Evolutionary conservation across 2,113 vertebrate genomes (phyloP), one percentile per base, ranked within the genome.

Genomic region (Marcusenius ussheri): DNA sequence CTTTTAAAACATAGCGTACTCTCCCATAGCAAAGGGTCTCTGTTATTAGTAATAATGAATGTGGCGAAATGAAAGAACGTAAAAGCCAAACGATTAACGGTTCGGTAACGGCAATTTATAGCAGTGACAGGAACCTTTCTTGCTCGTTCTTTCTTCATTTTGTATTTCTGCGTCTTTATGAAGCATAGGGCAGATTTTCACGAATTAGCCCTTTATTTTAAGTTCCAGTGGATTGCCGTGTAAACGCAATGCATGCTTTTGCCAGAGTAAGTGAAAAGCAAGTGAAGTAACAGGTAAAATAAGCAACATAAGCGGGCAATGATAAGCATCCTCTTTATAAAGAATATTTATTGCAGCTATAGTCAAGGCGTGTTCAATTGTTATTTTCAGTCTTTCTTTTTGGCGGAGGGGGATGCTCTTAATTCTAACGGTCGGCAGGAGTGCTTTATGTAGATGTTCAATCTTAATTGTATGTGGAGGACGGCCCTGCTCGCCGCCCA

Each of bases 401-500:
- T 45, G 58, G 39, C 39, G 93, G 93, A 92, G 93, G 93, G 93
- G 91, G 90, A 91, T 91, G 74, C 93, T 92, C 94, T 93, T 93
- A 93, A 93, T 94, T 45, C 88, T 93, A 92, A 91, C 92, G 91
- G 92, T 92, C 90, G 93, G 92, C 93, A 91, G 92, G 92, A 94
- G 93, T 91, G 91, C 83, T 95, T 95, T 95, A 95, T 96, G 96
- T 94, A 96, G 97, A 97, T 97, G 92, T 89, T 90, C 92, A 95
- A 93, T 95, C 96, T 96, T 90, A 93, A 95, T 96, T 95, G 94
- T 94, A 91, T 94, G 95, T 94, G 95, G 94, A 97, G 97, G 97
- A 96, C 92, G 94, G 96, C 94, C 98, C 97, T 95, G 95, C 95
- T 95, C 95, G 96, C 95, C 95, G 96, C 96, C 98, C 98, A 99